Evolutionary conservation across 2,888 invertebrate species (phyloP).

Genomic region (Lepidonotus clava): DNA sequence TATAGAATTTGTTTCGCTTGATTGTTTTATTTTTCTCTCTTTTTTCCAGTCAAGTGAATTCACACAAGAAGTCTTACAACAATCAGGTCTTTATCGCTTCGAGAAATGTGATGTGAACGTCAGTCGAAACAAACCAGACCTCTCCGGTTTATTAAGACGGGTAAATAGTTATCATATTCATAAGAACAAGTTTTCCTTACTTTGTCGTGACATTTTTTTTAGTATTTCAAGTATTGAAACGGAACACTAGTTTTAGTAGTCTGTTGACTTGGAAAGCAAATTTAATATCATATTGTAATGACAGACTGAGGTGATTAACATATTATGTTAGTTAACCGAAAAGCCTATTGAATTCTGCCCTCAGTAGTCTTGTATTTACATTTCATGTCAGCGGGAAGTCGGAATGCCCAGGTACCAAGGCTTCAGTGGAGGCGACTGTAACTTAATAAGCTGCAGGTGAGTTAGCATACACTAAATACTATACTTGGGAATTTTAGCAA

Average conservation of each 20-base stretch:
- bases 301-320: too few relatives aligned
- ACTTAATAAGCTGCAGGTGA: conserved; percentile 52
- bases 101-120: neutral
- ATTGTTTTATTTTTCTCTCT: neutral
- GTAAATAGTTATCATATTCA: neutral
- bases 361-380: neutral
- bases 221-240: too few relatives aligned
- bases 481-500: too few relatives aligned
- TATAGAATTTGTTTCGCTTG: neutral
- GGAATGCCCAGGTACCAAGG: conserved; percentile 41
- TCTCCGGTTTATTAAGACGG: neutral
- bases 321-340: too few relatives aligned
- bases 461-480: too few relatives aligned
- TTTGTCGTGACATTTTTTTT: too few relatives aligned
- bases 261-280: too few relatives aligned
- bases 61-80: conserved; percentile 17
- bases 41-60: conserved; percentile 27
- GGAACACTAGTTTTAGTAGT: too few relatives aligned
- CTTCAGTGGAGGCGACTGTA: conserved; percentile 54
- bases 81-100: neutral
- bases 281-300: too few relatives aligned
- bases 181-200: too few relatives aligned
- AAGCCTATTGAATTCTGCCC: too few relatives aligned
- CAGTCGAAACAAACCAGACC: neutral
- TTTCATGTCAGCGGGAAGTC: conserved; percentile 51